phyloP scores from a whole-genome alignment of 1,140 invertebrate species.

The Metopolophium dirhodum region DNA sequence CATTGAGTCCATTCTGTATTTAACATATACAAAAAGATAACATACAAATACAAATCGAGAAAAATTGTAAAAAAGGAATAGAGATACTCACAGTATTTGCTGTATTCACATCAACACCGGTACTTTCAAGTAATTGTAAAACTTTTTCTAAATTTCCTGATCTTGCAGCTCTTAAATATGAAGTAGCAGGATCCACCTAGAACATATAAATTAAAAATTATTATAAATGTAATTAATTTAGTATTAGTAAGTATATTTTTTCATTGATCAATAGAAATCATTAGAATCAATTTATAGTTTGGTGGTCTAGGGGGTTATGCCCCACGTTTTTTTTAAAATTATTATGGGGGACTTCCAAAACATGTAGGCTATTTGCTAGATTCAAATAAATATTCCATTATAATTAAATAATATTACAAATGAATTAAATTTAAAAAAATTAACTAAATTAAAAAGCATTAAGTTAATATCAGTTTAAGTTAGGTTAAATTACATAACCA shows the following conservation, averaged over 20 bases:
- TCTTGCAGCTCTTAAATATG: slow-evolving; percentile 91
- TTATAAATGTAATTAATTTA: background rate
- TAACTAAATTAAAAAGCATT: too few species aligned
- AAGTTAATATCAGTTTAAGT: too few species aligned
- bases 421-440: too few species aligned
- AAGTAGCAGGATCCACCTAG: slow-evolving; percentile 82
- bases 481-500: too few species aligned
- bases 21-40: background rate
- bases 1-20: slow-evolving; percentile 94
- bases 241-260: background rate
- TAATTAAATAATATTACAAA: too few species aligned
- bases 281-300: too few species aligned
- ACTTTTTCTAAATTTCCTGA: slow-evolving; percentile 96
- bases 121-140: slow-evolving; percentile 87
- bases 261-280: too few species aligned
- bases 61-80: background rate
- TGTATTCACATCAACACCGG: slow-evolving; percentile 94
- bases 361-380: too few species aligned
- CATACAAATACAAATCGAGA: background rate
- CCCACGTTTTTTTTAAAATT: too few species aligned
- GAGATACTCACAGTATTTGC: slow-evolving; percentile 88
- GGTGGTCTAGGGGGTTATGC: too few species aligned
- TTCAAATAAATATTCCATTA: too few species aligned
- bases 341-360: too few species aligned
- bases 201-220: slow-evolving; percentile 62